Evolutionary conservation across 2,113 vertebrate genomes (phyloP).

Genomic region (Arenaria interpres): DNA sequence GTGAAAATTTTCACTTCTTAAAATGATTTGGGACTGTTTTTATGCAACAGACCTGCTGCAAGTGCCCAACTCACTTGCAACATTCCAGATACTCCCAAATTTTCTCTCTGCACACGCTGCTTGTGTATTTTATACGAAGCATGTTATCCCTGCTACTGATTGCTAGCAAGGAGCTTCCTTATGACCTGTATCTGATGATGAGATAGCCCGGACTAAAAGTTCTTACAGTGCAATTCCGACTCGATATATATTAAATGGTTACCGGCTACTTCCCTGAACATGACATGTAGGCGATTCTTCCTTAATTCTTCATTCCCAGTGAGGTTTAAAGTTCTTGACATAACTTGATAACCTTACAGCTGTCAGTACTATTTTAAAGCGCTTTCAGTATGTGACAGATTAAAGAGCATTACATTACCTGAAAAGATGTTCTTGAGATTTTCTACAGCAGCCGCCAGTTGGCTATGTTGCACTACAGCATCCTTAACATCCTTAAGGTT

Average conservation of each 20-base stretch:
- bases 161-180: background rate
- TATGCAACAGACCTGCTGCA: background rate
- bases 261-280: background rate
- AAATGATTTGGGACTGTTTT: background rate
- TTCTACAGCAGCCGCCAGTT: constrained; percentile 95
- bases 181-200: background rate
- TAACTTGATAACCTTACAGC: background rate
- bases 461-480: constrained; percentile 95
- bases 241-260: background rate
- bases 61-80: background rate
- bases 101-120: background rate
- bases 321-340: background rate
- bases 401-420: constrained; percentile 71
- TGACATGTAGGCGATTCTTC: background rate
- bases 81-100: background rate
- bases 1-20: background rate
- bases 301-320: background rate
- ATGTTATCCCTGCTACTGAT: background rate
- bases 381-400: background rate
- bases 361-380: background rate
- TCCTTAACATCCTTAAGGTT: constrained; percentile 96
- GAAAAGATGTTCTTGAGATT: constrained; percentile 99
- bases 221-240: background rate
- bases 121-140: background rate
- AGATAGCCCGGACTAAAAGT: background rate